These are phyloP conservation scores for Nymphicus hollandicus DNA, from an alignment of 2,113 vertebrate genomes.

Conservation along the genomic window DNA sequence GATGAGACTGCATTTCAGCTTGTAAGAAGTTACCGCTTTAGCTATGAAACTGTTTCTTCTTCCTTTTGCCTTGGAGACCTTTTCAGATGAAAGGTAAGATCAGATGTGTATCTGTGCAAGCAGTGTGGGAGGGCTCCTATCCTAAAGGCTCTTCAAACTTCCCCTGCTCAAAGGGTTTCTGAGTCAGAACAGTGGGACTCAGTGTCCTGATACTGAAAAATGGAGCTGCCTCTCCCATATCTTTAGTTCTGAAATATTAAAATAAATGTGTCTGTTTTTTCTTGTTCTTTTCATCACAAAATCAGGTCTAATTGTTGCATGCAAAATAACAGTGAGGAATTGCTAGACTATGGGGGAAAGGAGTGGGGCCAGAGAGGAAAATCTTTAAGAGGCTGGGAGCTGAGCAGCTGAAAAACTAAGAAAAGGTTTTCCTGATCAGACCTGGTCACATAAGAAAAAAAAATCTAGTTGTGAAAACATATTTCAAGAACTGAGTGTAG, in stretches of 20 bases:
- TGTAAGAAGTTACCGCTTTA: neutral
- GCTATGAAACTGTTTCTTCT: neutral
- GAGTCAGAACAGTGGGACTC: neutral
- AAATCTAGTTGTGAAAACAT: neutral
- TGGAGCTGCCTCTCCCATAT: neutral
- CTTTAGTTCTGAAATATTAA: neutral
- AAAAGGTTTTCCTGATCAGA: neutral
- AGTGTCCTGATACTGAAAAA: neutral
- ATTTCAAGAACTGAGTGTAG: neutral
- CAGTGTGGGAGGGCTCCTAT: slow-evolving; percentile 16
- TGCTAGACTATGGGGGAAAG: neutral
- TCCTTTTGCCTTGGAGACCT: slow-evolving; percentile 10
- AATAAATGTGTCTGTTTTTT: neutral
- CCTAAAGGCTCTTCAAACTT: slow-evolving; percentile 16
- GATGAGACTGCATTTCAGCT: slow-evolving; percentile 28
- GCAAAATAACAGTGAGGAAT: neutral
- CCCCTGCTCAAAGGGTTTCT: neutral
- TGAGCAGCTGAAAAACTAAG: neutral
- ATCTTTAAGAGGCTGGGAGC: neutral
- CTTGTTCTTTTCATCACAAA: neutral
- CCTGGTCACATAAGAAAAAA: neutral
- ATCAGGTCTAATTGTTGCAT: neutral
- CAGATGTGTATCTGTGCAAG: neutral
- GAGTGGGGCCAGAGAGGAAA: neutral
- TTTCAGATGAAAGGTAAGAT: slow-evolving; percentile 18